Base-by-base conservation (phyloP, 2,797 vertebrate species). In the Sebastes minor region DNA sequence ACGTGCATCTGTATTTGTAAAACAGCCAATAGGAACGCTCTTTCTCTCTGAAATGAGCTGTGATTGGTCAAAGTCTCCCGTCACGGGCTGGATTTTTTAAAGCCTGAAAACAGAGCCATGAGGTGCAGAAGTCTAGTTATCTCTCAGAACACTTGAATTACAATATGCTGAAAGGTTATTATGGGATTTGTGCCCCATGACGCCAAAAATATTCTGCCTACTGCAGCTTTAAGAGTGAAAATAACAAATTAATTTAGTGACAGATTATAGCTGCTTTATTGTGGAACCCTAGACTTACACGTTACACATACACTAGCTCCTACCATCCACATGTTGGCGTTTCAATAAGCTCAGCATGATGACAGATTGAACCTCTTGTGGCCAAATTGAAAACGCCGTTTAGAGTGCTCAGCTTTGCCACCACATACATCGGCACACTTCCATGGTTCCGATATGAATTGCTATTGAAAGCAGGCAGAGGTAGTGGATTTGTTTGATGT, bases 401-500 rank as follows among this genome's bases (percentile, higher is more conserved):
- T 60, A 25, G 52, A 66, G 56, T 11, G 52, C 59, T 78, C 13
- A 28, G 62, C 77, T 76, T 67, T 71, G 67, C 42, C 53, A 75
- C 22, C 53, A 53, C 60, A 66, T 28, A 65, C 32, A 75, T 70
- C 56, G 9, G 4, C 1, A 5, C 76, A 60, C 62, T 69, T 77
- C 75, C 18, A 38, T 27, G 23, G 46, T 27, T 46, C 63, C 76
- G 18, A 49, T 78, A 57, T 66, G 28, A 74, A 83, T 81, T 86
- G 74, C 80, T 89, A 73, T 89, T 89, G 70, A 84, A 66, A 32
- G 63, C 78, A 70, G 82, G 74, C 78, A 64, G 64, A 28, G 56
- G 61, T 72, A 74, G 84, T 80, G 88, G 86, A 85, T 92, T 83
- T 86, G 73, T 91, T 89, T 91, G 86, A 88, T 84, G 86, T 85